A percentile compares a stretch with the other conserved stretches of the same genome.
Evolutionary conservation across 2,888 invertebrate species (phyloP).

Genomic region (Cephus sareptanus): DNA sequence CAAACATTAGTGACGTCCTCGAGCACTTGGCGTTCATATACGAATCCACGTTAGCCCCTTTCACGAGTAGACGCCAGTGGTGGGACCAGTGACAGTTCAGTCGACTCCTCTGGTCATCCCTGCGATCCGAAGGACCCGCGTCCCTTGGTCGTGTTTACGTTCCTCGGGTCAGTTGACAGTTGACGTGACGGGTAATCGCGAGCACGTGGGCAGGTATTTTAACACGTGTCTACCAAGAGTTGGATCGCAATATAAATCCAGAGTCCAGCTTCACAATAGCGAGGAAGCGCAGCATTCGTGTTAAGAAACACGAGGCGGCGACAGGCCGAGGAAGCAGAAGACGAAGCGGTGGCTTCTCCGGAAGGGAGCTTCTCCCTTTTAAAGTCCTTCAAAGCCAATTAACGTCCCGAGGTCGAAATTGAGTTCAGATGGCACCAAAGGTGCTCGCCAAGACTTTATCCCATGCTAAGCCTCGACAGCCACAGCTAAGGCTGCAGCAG

Average conservation of each 20-base stretch:
- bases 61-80: neutral
- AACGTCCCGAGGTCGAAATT: conserved; percentile 2
- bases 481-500: conserved; percentile 50
- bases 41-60: neutral
- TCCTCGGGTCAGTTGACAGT: neutral
- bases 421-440: conserved; percentile 42
- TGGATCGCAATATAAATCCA: neutral
- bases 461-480: conserved; percentile 44
- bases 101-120: neutral
- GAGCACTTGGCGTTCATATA: conserved; percentile 19
- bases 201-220: neutral
- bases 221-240: neutral
- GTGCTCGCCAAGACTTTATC: conserved; percentile 45
- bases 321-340: neutral
- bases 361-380: neutral
- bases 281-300: neutral
- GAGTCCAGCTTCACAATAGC: neutral
- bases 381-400: neutral
- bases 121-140: neutral
- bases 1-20: conserved; percentile 68
- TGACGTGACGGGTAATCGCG: neutral
- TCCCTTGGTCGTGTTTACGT: neutral
- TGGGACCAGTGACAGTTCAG: neutral
- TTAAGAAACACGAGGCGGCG: neutral
- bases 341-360: neutral